Percentiles rank a stretch among this genome's conserved stretches.
Conservation (phyloP, 2,113 vertebrate genomes). For the Dascyllus trimaculatus region DNA sequence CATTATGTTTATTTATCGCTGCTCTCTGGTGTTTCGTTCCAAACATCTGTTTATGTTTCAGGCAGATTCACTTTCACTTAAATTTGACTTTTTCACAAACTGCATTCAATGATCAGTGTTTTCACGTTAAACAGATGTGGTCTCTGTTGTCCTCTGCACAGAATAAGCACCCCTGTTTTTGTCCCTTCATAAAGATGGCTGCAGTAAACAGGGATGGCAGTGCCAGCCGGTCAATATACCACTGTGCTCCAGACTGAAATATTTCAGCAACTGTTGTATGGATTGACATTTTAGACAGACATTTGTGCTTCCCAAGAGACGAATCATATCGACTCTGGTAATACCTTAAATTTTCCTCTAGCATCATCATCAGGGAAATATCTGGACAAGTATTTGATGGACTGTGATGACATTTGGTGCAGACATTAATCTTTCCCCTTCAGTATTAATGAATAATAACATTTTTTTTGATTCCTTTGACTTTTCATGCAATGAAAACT, state of each 20-base stretch:
- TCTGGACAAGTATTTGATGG: background rate
- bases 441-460: background rate
- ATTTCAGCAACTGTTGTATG: slow-evolving; percentile 23
- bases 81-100: slow-evolving; percentile 4
- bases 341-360: background rate
- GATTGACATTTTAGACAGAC: slow-evolving; percentile 26
- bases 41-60: background rate
- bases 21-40: background rate
- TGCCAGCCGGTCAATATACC: background rate
- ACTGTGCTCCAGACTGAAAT: slow-evolving; percentile 13
- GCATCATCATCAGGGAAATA: background rate
- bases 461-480: background rate
- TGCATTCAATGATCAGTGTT: background rate
- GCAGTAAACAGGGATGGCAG: background rate
- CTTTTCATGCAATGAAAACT: background rate
- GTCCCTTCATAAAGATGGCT: background rate
- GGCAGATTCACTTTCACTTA: slow-evolving; percentile 19
- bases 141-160: background rate
- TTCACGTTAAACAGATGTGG: background rate
- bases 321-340: background rate
- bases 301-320: slow-evolving; percentile 9
- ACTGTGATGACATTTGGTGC: background rate
- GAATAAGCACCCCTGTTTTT: background rate
- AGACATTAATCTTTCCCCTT: background rate
- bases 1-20: background rate